These are phyloP conservation scores for Meiosimyza decipiens DNA, from an alignment of 2,888 invertebrate species.

Conservation along the genomic window DNA sequence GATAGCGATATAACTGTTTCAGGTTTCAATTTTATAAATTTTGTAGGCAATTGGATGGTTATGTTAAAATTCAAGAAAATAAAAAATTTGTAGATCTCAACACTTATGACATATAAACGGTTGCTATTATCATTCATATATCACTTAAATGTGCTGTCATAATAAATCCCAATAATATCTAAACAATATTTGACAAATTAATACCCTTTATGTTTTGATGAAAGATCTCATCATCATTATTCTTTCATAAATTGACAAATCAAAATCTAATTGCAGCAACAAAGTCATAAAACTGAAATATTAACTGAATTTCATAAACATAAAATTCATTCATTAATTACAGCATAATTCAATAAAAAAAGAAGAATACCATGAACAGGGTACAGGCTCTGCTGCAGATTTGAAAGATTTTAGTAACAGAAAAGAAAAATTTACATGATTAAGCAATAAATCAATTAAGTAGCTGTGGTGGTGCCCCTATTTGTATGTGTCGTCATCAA, in stretches of 20 bases:
- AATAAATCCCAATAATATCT: slow-evolving; percentile 53
- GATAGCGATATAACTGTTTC: no score
- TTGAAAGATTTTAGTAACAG: slow-evolving; percentile 8
- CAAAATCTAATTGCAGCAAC: slow-evolving; percentile 58
- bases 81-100: no score
- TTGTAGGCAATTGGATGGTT: background rate
- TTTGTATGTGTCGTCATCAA: slow-evolving; percentile 19
- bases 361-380: background rate
- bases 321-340: slow-evolving; percentile 1
- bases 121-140: no score
- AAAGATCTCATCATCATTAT: slow-evolving; percentile 7
- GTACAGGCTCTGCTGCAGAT: background rate
- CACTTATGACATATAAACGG: no score
- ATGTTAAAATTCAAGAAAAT: no score
- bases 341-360: background rate
- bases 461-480: slow-evolving; percentile 17
- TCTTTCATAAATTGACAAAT: slow-evolving; percentile 5
- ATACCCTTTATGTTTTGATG: background rate
- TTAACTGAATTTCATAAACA: background rate
- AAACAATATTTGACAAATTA: background rate
- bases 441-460: slow-evolving; percentile 58
- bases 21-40: no score
- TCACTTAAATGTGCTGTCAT: slow-evolving; percentile 52
- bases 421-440: slow-evolving; percentile 60
- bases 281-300: slow-evolving; percentile 52